Conservation (phyloP, 1,140 invertebrate genomes). For the Pseudobourletiella spinata region DNA sequence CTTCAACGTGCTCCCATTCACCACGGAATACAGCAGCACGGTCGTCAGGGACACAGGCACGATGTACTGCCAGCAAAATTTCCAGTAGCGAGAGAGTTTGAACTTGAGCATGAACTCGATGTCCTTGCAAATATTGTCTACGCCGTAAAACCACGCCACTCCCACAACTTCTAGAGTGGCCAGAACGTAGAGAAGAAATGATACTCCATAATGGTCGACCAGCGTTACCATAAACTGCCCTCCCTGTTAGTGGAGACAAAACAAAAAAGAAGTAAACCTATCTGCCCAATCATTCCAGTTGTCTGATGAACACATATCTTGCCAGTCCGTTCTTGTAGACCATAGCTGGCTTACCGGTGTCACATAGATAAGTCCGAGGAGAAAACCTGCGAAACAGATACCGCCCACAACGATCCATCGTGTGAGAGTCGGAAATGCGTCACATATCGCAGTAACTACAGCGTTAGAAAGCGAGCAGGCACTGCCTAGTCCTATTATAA, state of each 20-base stretch:
- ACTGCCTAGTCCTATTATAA: conserved; percentile 38
- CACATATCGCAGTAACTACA: conserved; percentile 58
- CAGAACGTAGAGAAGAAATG: conserved; percentile 62
- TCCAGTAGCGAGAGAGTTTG: conserved; percentile 63
- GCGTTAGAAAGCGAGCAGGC: conserved; percentile 50
- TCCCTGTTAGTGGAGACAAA: conserved; percentile 56
- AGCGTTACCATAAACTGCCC: conserved; percentile 74
- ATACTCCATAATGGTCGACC: conserved; percentile 43
- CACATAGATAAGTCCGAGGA: conserved; percentile 61
- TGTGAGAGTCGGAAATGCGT: conserved; percentile 56
- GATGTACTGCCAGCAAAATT: conserved; percentile 53
- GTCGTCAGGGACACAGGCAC: conserved; percentile 18
- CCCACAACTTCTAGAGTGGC: conserved; percentile 61
- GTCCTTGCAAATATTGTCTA: conserved; percentile 62
- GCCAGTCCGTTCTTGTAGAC: too few species aligned
- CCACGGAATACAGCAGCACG: conserved; percentile 22
- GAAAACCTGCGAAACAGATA: conserved; percentile 53
- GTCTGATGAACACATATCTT: too few species aligned
- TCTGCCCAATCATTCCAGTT: too few species aligned
- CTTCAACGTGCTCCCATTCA: conserved; percentile 47
- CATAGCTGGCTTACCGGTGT: conserved; percentile 51
- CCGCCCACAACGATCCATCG: conserved; percentile 51
- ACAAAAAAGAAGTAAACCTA: too few species aligned
- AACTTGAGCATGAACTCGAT: conserved; percentile 67
- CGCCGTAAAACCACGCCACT: conserved; percentile 42